Evolutionary conservation across 23 tunicate species (phyloP).

Genomic region (Clavelina lepadiformis): DNA sequence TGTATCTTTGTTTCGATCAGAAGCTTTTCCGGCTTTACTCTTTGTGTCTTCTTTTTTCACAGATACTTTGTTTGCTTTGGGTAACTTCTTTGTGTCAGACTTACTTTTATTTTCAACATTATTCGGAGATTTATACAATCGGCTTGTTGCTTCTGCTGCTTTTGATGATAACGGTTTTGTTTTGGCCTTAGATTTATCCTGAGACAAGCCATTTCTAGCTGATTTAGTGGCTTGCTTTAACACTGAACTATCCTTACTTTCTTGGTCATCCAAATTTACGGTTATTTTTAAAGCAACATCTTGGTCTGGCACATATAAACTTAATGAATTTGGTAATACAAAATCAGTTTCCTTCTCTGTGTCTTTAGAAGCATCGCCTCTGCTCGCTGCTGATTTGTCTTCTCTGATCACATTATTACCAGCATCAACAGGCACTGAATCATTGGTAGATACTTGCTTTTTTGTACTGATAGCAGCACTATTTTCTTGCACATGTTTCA

Average conservation of each 20-base stretch:
- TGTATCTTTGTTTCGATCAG: background rate
- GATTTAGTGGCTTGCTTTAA: background rate
- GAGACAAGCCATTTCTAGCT: background rate
- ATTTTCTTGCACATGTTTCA: background rate
- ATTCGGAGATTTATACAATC: conserved; percentile 14
- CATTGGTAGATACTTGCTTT: conserved; percentile 5
- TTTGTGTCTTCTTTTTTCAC: background rate
- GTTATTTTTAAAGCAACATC: conserved; percentile 66
- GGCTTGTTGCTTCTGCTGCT: conserved; percentile 31
- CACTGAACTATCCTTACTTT: background rate
- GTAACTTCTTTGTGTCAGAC: background rate
- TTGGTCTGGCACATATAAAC: conserved; percentile 57
- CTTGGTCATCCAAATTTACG: conserved; percentile 10
- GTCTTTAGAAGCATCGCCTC: background rate
- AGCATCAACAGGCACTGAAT: background rate
- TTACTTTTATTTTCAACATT: background rate
- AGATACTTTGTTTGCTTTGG: background rate
- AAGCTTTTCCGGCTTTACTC: background rate
- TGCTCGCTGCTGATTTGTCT: background rate
- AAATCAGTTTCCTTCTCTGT: background rate
- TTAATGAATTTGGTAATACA: conserved; percentile 35
- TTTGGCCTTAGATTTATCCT: conserved; percentile 4
- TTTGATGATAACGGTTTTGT: conserved; percentile 3
- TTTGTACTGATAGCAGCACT: too few relatives aligned
- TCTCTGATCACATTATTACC: background rate